phyloP scores from a whole-genome alignment of 2,797 vertebrate genomes.

The Hypotaenidia philippensis region DNA sequence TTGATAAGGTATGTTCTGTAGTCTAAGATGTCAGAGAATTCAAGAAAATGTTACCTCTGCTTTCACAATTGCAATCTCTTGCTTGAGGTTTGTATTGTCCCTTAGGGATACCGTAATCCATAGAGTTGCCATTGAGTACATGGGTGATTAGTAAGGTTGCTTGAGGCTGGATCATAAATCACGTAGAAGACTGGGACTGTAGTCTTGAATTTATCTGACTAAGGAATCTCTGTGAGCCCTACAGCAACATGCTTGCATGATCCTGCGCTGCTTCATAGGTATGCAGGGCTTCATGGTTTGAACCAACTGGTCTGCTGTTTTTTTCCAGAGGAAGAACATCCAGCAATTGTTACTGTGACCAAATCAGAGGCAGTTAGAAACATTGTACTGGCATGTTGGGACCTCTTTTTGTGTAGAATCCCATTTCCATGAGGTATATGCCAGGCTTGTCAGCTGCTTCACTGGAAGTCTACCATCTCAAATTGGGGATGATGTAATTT shows the following conservation, averaged over 20 bases:
- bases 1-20: not conserved
- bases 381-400: not conserved
- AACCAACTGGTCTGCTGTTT: not conserved
- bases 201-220: not conserved
- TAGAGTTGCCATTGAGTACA: not conserved
- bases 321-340: not conserved
- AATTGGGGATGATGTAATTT: slow-evolving; percentile 29
- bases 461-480: not conserved
- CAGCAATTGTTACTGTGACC: not conserved
- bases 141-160: not conserved
- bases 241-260: slow-evolving; percentile 18
- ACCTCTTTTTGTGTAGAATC: not conserved
- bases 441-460: slow-evolving; percentile 5
- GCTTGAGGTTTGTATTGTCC: not conserved
- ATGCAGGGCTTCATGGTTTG: slow-evolving; percentile 1
- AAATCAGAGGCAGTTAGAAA: not conserved
- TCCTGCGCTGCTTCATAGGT: not conserved
- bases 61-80: slow-evolving; percentile 7
- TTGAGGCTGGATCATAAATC: slow-evolving; percentile 45
- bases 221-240: slow-evolving; percentile 26
- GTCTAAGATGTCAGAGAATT: not conserved
- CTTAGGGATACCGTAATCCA: not conserved
- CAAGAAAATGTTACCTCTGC: slow-evolving; percentile 1
- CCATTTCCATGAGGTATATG: not conserved
- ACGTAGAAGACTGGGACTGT: not conserved